A percentile compares a stretch with the other conserved stretches of the same genome.
Conservation (phyloP, 2,113 vertebrate genomes). For the Lycaon pictus region DNA sequence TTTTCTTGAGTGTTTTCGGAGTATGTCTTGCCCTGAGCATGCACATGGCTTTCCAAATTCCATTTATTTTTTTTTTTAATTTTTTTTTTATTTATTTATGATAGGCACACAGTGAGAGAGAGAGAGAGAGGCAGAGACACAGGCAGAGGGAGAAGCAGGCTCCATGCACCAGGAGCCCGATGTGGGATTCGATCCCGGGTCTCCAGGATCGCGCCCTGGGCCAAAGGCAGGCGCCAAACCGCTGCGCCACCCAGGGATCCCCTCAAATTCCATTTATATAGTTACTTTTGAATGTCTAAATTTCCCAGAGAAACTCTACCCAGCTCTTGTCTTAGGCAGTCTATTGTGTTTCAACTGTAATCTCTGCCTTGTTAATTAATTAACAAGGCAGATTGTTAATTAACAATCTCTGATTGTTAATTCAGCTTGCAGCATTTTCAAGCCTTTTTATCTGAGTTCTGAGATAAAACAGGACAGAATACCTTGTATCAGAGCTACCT, state of each 20-base stretch:
- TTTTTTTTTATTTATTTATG: no score
- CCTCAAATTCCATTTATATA: background rate
- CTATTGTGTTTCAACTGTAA: background rate
- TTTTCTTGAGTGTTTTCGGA: background rate
- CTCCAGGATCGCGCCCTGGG: no score
- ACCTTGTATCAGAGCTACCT: background rate
- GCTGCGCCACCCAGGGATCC: no score
- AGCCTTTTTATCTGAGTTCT: background rate
- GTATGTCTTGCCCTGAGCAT: background rate
- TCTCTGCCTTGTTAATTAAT: background rate
- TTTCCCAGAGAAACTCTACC: slow-evolving; percentile 11
- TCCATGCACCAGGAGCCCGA: no score
- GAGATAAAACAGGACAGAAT: background rate
- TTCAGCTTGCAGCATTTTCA: background rate
- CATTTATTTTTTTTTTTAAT: no score
- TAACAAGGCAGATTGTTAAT: no score
- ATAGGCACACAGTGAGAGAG: no score
- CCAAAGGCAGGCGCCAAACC: no score
- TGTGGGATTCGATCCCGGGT: no score
- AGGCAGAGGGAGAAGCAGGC: no score
- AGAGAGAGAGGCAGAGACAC: no score
- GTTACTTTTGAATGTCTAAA: background rate
- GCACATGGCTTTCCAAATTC: background rate
- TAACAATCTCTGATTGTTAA: background rate
- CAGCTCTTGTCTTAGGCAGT: background rate